phyloP scores from a whole-genome alignment of 2,888 invertebrate species.

The Rosalia funebris region DNA sequence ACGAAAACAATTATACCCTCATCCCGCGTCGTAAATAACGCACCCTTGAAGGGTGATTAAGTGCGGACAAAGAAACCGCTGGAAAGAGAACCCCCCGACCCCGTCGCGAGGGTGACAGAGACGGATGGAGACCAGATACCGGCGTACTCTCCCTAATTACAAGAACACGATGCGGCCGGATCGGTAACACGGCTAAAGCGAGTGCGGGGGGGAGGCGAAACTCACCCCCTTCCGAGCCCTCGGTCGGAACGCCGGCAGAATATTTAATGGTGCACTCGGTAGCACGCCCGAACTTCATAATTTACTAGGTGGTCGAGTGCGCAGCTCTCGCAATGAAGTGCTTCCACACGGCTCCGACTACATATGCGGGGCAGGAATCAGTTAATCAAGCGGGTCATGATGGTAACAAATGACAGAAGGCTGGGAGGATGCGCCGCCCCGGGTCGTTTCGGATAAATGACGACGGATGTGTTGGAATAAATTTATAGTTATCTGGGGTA shows the following conservation, averaged over 20 bases:
- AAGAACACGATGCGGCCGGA: constrained; percentile 25
- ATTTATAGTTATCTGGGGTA: constrained; percentile 6
- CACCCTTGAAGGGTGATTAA: no score
- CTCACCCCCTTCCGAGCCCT: neutral
- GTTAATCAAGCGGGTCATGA: constrained; percentile 25
- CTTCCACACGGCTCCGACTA: constrained; percentile 10
- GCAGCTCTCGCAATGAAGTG: constrained; percentile 17
- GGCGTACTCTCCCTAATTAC: constrained; percentile 26
- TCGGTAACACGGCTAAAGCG: constrained; percentile 19
- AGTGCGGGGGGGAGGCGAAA: constrained; percentile 6
- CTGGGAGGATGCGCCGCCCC: constrained; percentile 6
- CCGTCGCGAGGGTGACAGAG: no score
- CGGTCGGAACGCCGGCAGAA: constrained; percentile 10
- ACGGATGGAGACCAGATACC: constrained; percentile 3
- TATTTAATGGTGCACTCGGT: constrained; percentile 20
- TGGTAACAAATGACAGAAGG: constrained; percentile 25
- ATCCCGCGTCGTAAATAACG: no score
- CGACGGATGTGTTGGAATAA: constrained; percentile 13
- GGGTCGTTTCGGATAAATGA: constrained; percentile 16
- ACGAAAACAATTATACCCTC: no score
- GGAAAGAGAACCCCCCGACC: no score
- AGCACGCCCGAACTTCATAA: constrained; percentile 27
- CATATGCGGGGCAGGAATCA: constrained; percentile 19
- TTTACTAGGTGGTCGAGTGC: constrained; percentile 23
- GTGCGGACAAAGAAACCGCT: no score